phyloP scores from a whole-genome alignment of 2,113 vertebrate genomes.

The Puntigrus tetrazona region DNA sequence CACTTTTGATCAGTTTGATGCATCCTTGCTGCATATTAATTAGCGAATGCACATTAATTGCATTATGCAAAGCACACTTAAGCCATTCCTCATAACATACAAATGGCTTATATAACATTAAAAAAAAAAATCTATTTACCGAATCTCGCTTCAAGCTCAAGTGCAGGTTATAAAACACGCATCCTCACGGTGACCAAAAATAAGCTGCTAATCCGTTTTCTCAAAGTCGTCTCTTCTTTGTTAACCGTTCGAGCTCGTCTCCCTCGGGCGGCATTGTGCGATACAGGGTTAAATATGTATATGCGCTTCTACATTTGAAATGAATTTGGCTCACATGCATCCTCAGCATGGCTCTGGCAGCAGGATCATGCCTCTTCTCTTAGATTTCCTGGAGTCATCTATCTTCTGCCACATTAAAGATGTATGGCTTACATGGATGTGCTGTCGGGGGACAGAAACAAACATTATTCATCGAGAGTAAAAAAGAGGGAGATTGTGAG shows the following conservation, averaged over 20 bases:
- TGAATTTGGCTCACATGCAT: not conserved
- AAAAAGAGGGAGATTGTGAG: conserved; percentile 43
- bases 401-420: conserved; percentile 51
- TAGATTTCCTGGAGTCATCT: conserved; percentile 46
- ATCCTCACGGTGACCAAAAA: not conserved
- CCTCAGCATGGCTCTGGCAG: not conserved
- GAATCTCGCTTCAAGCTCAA: not conserved
- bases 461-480: conserved; percentile 41
- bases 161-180: not conserved
- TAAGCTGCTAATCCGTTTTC: not conserved
- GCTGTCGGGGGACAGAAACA: conserved; percentile 41
- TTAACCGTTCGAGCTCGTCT: not conserved
- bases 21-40: too few species aligned
- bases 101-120: not conserved
- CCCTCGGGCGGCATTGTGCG: not conserved
- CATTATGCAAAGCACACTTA: too few species aligned
- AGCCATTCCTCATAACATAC: too few species aligned
- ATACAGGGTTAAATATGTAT: not conserved
- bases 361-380: conserved; percentile 39
- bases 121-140: too few species aligned
- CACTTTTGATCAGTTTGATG: too few species aligned
- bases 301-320: not conserved
- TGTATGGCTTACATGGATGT: conserved; percentile 53
- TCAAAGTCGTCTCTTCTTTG: not conserved
- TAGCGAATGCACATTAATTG: too few species aligned